Percentiles rank a stretch among this genome's conserved stretches.
Evolutionary conservation across 1,140 invertebrate genomes (phyloP).

Genomic region (Pachypsylla venusta): DNA sequence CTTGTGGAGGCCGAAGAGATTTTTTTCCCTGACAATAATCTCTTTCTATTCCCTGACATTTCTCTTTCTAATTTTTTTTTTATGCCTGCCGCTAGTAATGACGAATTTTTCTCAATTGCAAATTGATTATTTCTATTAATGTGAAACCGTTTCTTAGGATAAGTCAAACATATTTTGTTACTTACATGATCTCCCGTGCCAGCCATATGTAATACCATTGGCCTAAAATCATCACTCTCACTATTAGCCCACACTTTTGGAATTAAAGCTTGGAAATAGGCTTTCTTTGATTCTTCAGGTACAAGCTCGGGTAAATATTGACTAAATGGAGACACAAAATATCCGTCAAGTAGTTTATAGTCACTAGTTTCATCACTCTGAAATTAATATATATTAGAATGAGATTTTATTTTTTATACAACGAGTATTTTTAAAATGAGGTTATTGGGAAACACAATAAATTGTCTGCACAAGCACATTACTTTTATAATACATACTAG

Average conservation of each 20-base stretch:
- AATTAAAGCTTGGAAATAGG: constrained; percentile 70
- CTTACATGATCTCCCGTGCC: constrained; percentile 97
- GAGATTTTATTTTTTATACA: not conserved
- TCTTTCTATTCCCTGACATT: too few relatives aligned
- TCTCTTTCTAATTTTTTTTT: too few relatives aligned
- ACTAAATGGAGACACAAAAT: constrained; percentile 75
- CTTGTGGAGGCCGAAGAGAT: too few relatives aligned
- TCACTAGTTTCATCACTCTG: constrained; percentile 64
- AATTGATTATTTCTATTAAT: too few relatives aligned
- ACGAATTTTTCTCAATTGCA: too few relatives aligned
- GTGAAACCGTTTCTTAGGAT: too few relatives aligned
- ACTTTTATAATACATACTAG: too few relatives aligned
- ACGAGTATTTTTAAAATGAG: too few relatives aligned
- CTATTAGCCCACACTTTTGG: constrained; percentile 59
- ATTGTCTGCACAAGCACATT: too few relatives aligned
- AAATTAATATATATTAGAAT: constrained; percentile 17
- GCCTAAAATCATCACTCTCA: constrained; percentile 45
- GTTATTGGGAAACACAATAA: too few relatives aligned
- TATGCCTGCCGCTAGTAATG: too few relatives aligned
- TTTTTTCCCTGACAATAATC: too few relatives aligned
- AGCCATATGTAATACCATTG: constrained; percentile 85
- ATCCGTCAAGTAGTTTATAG: constrained; percentile 65
- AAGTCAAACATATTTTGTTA: constrained; percentile 19
- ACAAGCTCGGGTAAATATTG: constrained; percentile 71
- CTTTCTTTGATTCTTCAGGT: constrained; percentile 62